Conservation (phyloP, 2,113 vertebrate species). For the Tympanuchus pallidicinctus region DNA sequence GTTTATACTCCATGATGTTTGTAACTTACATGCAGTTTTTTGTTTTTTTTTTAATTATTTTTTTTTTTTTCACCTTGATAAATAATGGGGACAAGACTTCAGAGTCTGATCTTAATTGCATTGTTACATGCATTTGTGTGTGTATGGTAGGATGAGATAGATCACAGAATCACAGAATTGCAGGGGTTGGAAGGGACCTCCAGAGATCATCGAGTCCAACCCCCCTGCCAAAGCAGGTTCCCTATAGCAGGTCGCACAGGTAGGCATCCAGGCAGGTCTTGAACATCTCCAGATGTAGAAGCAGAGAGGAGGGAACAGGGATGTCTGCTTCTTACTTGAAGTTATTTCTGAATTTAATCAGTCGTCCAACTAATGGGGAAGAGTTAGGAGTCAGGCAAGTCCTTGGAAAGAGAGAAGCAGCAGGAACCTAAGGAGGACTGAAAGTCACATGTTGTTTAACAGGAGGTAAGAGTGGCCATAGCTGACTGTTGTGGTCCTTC, state of each 20-base stretch:
- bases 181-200: no score
- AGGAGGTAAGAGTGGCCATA: background rate
- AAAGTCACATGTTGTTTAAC: background rate
- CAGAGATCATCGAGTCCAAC: no score
- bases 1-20: background rate
- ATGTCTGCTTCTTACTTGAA: background rate
- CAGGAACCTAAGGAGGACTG: rapidly evolving
- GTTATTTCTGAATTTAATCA: background rate
- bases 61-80: background rate
- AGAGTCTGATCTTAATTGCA: background rate
- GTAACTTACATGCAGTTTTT: background rate
- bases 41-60: no score
- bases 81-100: background rate
- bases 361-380: background rate
- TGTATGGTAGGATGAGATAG: background rate
- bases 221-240: no score
- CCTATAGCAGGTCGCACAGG: no score
- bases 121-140: background rate
- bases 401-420: background rate
- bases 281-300: background rate
- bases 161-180: no score
- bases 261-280: no score
- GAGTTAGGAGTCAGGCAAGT: background rate
- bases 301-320: background rate
- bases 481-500: background rate